Evolutionary conservation across 2,888 invertebrate genomes (phyloP).

Genomic region (Agrilus biguttatus): DNA sequence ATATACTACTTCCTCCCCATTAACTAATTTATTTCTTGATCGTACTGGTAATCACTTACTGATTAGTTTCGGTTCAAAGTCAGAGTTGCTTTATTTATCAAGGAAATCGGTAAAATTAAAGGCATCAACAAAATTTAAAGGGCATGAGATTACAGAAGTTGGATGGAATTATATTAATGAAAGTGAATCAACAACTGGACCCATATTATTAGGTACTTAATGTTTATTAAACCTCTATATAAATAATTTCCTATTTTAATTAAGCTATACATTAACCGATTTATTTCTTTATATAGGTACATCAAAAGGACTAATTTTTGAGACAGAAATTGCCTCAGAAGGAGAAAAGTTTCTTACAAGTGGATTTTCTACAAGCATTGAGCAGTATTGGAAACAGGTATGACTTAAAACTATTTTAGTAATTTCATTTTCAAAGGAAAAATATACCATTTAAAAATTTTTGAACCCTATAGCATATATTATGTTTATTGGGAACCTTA

Average conservation of each 20-base stretch:
- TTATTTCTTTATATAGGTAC: conserved; percentile 71
- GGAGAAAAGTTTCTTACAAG: conserved; percentile 73
- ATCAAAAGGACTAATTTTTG: conserved; percentile 78
- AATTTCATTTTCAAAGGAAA: background rate
- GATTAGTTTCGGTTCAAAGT: conserved; percentile 52
- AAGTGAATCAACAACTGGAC: conserved; percentile 57
- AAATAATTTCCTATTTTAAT: background rate
- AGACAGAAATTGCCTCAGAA: conserved; percentile 71
- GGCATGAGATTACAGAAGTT: conserved; percentile 79
- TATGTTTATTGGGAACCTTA: too few relatives aligned
- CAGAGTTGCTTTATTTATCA: conserved; percentile 68
- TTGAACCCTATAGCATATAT: too few relatives aligned
- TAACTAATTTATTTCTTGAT: conserved; percentile 64
- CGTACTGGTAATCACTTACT: conserved; percentile 77
- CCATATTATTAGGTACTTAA: conserved; percentile 51
- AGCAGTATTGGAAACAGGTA: conserved; percentile 49
- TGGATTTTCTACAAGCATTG: conserved; percentile 47
- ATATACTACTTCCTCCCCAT: conserved; percentile 41
- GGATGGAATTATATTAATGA: conserved; percentile 73
- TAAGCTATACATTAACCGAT: conserved; percentile 44
- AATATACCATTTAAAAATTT: background rate
- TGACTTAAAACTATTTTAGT: conserved; percentile 2
- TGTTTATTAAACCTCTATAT: background rate
- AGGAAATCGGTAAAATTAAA: conserved; percentile 62
- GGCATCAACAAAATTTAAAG: conserved; percentile 46